A percentile compares a stretch with the other conserved stretches of the same genome.
phyloP scores from a whole-genome alignment of 2,888 invertebrate genomes.

The Lutraria lutraria region DNA sequence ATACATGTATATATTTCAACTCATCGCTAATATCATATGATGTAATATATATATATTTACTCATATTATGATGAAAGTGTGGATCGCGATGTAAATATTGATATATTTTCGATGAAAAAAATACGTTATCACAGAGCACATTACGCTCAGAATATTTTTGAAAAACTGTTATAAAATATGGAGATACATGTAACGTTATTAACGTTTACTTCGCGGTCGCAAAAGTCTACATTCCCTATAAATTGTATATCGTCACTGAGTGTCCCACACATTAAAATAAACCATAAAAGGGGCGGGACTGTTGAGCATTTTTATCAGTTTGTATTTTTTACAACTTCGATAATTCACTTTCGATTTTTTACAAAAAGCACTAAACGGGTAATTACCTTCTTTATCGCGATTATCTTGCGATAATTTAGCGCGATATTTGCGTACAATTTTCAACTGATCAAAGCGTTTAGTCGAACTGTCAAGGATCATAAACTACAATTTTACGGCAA shows the following conservation, averaged over 20 bases:
- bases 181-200: too few species aligned
- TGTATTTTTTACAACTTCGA: conserved; percentile 36
- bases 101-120: too few species aligned
- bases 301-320: not conserved
- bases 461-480: conserved; percentile 48
- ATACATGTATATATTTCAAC: too few species aligned
- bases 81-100: too few species aligned
- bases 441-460: conserved; percentile 56
- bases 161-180: too few species aligned
- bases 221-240: not conserved
- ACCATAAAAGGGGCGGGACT: not conserved
- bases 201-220: not conserved
- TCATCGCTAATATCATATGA: too few species aligned
- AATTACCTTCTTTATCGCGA: conserved; percentile 39
- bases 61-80: too few species aligned
- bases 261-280: not conserved
- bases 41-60: too few species aligned
- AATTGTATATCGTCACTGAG: not conserved
- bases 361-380: conserved; percentile 43
- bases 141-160: too few species aligned
- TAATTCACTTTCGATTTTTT: conserved; percentile 54
- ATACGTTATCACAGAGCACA: too few species aligned
- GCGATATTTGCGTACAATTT: conserved; percentile 44
- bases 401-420: conserved; percentile 44
- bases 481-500: conserved; percentile 63